These are phyloP conservation scores for Clunio marinus DNA, from an alignment of 2,888 invertebrate genomes.

Conservation along the genomic window DNA sequence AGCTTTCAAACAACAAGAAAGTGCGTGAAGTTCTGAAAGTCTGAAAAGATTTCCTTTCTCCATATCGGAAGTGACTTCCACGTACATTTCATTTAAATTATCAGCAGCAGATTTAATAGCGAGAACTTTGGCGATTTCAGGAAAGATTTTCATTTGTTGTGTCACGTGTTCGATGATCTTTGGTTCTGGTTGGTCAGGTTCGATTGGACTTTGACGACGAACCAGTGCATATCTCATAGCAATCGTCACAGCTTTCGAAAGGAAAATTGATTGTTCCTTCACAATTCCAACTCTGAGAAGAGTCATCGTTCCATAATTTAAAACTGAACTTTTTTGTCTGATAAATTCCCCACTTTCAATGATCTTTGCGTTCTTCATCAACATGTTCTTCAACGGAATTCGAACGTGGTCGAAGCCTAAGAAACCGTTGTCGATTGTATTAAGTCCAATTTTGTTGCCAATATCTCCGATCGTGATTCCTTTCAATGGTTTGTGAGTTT, in stretches of 20 bases:
- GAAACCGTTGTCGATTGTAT: slow-evolving; percentile 85
- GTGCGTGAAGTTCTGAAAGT: slow-evolving; percentile 80
- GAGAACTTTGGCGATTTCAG: slow-evolving; percentile 74
- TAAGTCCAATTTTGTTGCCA: slow-evolving; percentile 91
- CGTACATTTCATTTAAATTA: slow-evolving; percentile 82
- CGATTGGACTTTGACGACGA: slow-evolving; percentile 81
- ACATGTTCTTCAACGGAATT: slow-evolving; percentile 84
- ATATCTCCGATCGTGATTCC: slow-evolving; percentile 94
- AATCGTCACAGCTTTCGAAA: slow-evolving; percentile 82
- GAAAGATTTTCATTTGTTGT: slow-evolving; percentile 89
- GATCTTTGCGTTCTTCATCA: slow-evolving; percentile 92
- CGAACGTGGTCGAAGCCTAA: slow-evolving; percentile 81
- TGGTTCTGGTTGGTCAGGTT: slow-evolving; percentile 58
- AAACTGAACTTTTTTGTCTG: slow-evolving; percentile 74
- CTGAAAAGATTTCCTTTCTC: slow-evolving; percentile 76
- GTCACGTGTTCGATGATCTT: slow-evolving; percentile 85
- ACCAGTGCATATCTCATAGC: slow-evolving; percentile 88
- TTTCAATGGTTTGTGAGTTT: slow-evolving; percentile 78
- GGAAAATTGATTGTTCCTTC: slow-evolving; percentile 67
- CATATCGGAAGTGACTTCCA: slow-evolving; percentile 73
- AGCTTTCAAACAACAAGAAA: slow-evolving; percentile 89
- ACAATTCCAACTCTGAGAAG: slow-evolving; percentile 84
- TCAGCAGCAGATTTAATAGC: slow-evolving; percentile 71
- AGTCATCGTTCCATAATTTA: slow-evolving; percentile 91
- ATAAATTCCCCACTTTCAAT: slow-evolving; percentile 81